phyloP scores from a whole-genome alignment of 2,888 invertebrate species.

The Lithophane leautieri region DNA sequence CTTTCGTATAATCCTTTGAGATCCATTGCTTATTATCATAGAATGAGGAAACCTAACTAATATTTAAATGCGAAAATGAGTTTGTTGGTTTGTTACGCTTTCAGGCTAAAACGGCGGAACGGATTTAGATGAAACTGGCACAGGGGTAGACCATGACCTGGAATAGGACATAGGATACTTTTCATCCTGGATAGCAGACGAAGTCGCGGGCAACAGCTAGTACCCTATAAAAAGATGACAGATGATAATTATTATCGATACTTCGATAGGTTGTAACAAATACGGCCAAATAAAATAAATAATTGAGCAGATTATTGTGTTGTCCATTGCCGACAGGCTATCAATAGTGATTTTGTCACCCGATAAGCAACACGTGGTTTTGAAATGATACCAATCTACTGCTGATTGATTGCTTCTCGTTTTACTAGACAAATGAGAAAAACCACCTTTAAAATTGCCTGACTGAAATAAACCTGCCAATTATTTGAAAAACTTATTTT shows the following conservation, averaged over 20 bases:
- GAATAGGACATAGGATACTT: too few species aligned
- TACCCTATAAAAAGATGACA: background rate
- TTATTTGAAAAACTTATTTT: background rate
- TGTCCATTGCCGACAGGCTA: slow-evolving; percentile 5
- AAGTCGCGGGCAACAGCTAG: too few species aligned
- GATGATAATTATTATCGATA: background rate
- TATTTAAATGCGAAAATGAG: too few species aligned
- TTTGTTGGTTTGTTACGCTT: too few species aligned
- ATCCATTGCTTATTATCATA: background rate
- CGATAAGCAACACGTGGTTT: slow-evolving; percentile 35
- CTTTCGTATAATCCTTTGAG: background rate
- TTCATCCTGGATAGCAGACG: too few species aligned
- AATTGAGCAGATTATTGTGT: background rate
- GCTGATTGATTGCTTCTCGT: slow-evolving; percentile 29
- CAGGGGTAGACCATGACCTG: too few species aligned
- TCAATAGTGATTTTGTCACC: slow-evolving; percentile 40
- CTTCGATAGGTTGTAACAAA: background rate
- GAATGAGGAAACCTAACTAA: too few species aligned
- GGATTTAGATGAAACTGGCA: too few species aligned
- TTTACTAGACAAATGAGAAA: background rate
- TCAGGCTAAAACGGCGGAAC: too few species aligned
- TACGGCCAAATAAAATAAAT: slow-evolving; percentile 6
- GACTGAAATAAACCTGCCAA: background rate
- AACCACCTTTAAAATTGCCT: background rate
- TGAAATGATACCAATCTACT: slow-evolving; percentile 30